Base-by-base conservation (phyloP, 2,797 vertebrate species). In the Micromesistius poutassou region DNA sequence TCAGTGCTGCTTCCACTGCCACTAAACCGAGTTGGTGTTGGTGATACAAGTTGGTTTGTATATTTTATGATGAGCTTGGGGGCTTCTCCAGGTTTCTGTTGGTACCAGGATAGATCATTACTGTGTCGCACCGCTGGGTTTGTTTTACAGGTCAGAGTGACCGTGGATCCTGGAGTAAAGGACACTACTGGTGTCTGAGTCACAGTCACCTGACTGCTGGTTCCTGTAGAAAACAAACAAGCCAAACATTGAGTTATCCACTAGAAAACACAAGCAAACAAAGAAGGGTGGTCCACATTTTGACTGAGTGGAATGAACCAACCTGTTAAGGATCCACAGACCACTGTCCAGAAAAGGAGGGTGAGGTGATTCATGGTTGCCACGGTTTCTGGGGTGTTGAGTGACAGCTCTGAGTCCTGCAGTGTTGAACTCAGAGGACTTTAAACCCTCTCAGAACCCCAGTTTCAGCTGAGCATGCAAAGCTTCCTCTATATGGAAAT, bases 151-250 rank as follows among this genome's bases (percentile, higher is more conserved):
- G 35, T 82, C 6, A 91, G 42, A 70, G 72, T 78, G 55, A 75
- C 83, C 22, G 78, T 79, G 77, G 77, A 79, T 83, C 81, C 82
- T 76, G 82, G 79, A 84, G 79, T 71, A 71, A 0, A 1, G 12
- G 75, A 83, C 50, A 35, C 19, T 50, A 46, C 62, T 73, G 82
- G 40, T 81, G 86, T 78, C 72, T 89, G 87, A 87, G 83, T 86
- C 81, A 87, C 86, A 75, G 84, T 87, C 77, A 85, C 75, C 0
- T 82, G 76, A 76, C 83, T 75, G 74, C 70, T 72, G 71, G 71
- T 62, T 62, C 55, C 55, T 62, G 7, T 25, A 62, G 55, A 25
- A 62, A 62, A 62, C 55, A 62, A 62, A 62, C 55, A 62, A 62
- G 25, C 71, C 31, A 16, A 30, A 31, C 33, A 35, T 25, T 33